Evolutionary conservation across 2,113 vertebrate genomes (phyloP).

Genomic region (Pseudonaja textilis): DNA sequence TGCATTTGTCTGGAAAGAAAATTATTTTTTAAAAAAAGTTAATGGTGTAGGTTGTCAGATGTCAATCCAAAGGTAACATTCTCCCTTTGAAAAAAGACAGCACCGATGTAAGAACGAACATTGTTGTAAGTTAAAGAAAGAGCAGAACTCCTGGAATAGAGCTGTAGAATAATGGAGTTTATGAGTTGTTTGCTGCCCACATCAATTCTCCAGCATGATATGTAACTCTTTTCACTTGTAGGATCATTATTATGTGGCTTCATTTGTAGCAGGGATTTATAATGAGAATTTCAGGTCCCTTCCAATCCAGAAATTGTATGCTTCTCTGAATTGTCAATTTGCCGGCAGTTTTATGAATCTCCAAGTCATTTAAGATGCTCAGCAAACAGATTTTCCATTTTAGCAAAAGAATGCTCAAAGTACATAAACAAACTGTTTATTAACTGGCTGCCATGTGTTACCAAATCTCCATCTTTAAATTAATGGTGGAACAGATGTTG

Average conservation of each 20-base stretch:
- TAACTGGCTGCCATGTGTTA: conserved; percentile 64
- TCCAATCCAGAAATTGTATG: neutral
- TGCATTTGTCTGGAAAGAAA: neutral
- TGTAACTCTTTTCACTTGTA: neutral
- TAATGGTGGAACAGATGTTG: conserved; percentile 65
- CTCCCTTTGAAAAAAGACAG: neutral
- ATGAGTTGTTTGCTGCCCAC: neutral
- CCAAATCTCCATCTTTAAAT: conserved; percentile 56
- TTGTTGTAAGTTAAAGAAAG: neutral
- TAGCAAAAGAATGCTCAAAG: conserved; percentile 42
- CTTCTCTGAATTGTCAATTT: neutral
- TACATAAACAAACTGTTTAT: conserved; percentile 61
- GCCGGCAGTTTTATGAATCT: conserved; percentile 14
- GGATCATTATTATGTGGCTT: neutral
- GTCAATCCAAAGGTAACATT: neutral
- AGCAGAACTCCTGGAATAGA: neutral
- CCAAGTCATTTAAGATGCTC: conserved; percentile 46
- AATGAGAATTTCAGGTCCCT: neutral
- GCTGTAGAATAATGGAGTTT: neutral
- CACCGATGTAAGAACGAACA: neutral
- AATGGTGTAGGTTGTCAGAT: neutral
- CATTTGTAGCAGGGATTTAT: neutral
- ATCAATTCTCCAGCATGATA: neutral
- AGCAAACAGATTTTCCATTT: conserved; percentile 41
- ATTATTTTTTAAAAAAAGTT: neutral